These are phyloP conservation scores for Chiroxiphia lanceolata DNA, from an alignment of 2,797 vertebrate genomes.

Conservation along the genomic window DNA sequence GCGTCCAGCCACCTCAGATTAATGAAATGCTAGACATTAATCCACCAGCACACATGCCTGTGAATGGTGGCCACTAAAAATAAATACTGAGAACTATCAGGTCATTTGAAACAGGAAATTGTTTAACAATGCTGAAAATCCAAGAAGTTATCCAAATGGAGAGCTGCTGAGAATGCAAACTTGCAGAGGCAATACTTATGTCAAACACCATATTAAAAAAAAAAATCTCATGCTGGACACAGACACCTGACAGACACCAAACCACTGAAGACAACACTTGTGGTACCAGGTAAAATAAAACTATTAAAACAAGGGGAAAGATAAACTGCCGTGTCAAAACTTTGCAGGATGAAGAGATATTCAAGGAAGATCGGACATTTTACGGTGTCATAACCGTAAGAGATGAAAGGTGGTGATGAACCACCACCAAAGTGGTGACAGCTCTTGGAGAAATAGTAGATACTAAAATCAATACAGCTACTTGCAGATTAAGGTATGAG, in stretches of 20 bases:
- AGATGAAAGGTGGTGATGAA: constrained; percentile 34
- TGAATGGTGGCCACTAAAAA: not conserved
- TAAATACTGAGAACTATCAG: not conserved
- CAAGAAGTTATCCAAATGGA: not conserved
- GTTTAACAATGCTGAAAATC: not conserved
- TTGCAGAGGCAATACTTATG: not conserved
- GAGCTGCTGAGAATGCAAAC: not conserved
- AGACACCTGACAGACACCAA: not conserved
- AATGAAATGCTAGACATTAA: constrained; percentile 3
- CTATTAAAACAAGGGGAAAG: not conserved
- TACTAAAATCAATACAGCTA: constrained; percentile 62
- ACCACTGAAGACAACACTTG: not conserved
- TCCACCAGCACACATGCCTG: not conserved
- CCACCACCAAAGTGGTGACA: constrained; percentile 46
- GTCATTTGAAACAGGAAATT: not conserved
- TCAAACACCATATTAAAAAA: not conserved
- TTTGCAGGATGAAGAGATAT: not conserved
- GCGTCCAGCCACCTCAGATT: not conserved
- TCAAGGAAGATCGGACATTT: not conserved
- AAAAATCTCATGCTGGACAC: not conserved
- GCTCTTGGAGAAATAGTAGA: constrained; percentile 45
- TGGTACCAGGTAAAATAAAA: not conserved
- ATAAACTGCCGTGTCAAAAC: not conserved
- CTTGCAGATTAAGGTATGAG: constrained; percentile 63
- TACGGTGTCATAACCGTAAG: not conserved